Evolutionary conservation across 2,888 invertebrate species (phyloP).

Genomic region (Acronicta leporina): DNA sequence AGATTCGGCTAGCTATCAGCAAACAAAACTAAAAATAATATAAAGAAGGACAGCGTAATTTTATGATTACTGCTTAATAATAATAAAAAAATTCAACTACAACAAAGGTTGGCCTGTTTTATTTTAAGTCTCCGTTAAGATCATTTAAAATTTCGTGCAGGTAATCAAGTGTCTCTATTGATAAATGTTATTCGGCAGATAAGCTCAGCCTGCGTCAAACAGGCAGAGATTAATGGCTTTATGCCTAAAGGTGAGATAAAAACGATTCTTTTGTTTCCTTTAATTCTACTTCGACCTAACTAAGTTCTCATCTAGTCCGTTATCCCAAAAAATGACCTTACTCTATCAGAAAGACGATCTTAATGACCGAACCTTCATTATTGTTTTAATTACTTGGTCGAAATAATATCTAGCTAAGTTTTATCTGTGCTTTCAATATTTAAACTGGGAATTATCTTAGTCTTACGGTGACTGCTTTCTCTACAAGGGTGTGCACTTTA

Average conservation of each 20-base stretch:
- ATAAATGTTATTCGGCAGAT: slow-evolving; percentile 46
- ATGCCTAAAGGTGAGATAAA: slow-evolving; percentile 47
- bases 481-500: slow-evolving; percentile 44
- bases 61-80: no score
- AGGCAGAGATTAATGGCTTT: slow-evolving; percentile 44
- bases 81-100: no score
- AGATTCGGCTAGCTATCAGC: no score
- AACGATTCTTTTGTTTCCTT: slow-evolving; percentile 30
- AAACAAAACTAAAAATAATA: no score
- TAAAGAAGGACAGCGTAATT: no score
- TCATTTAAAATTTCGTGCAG: slow-evolving; percentile 33
- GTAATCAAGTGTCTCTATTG: slow-evolving; percentile 35
- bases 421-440: slow-evolving; percentile 23
- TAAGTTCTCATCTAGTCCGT: slow-evolving; percentile 9
- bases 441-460: slow-evolving; percentile 33
- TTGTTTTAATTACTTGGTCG: slow-evolving; percentile 31
- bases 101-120: not conserved
- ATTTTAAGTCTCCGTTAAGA: slow-evolving; percentile 20
- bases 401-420: slow-evolving; percentile 2
- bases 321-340: slow-evolving; percentile 18
- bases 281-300: slow-evolving; percentile 34
- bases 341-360: slow-evolving; percentile 12
- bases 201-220: slow-evolving; percentile 41
- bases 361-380: slow-evolving; percentile 19
- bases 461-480: slow-evolving; percentile 32